phyloP scores from a whole-genome alignment of 1,140 invertebrate genomes.

The Teleopsis dalmanni region DNA sequence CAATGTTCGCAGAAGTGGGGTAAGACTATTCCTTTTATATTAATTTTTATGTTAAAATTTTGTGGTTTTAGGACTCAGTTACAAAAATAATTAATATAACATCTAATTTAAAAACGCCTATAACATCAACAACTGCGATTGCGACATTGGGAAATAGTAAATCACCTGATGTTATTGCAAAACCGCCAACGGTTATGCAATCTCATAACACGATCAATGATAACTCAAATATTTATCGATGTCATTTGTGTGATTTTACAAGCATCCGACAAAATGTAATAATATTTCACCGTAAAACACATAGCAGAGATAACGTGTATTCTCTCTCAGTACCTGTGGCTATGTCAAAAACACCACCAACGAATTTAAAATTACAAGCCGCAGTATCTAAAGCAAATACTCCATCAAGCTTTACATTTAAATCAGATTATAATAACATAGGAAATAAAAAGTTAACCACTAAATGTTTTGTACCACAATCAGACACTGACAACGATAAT shows the following conservation, averaged over 20 bases:
- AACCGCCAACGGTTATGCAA: slow-evolving; percentile 10
- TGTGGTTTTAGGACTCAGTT: slow-evolving; percentile 45
- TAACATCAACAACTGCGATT: background rate
- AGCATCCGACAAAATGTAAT: slow-evolving; percentile 60
- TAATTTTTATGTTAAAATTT: background rate
- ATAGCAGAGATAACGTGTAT: slow-evolving; percentile 30
- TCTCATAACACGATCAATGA: slow-evolving; percentile 1
- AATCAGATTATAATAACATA: too few relatives aligned
- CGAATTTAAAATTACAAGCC: background rate
- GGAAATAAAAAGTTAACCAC: too few relatives aligned
- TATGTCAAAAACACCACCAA: background rate
- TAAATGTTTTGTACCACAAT: too few relatives aligned
- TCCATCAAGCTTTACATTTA: too few relatives aligned
- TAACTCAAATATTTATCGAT: slow-evolving; percentile 44
- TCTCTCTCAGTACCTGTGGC: too few relatives aligned
- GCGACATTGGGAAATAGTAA: slow-evolving; percentile 2
- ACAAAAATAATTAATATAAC: slow-evolving; percentile 42
- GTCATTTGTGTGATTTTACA: slow-evolving; percentile 57
- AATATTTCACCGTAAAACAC: slow-evolving; percentile 60
- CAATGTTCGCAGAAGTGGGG: slow-evolving; percentile 12
- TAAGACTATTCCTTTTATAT: slow-evolving; percentile 2
- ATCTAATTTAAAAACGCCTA: slow-evolving; percentile 12
- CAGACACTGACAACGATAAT: too few relatives aligned
- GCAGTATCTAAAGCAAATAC: too few relatives aligned
- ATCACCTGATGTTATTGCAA: background rate